phyloP scores from a whole-genome alignment of 2,888 invertebrate species.

The Agrochola circellaris region DNA sequence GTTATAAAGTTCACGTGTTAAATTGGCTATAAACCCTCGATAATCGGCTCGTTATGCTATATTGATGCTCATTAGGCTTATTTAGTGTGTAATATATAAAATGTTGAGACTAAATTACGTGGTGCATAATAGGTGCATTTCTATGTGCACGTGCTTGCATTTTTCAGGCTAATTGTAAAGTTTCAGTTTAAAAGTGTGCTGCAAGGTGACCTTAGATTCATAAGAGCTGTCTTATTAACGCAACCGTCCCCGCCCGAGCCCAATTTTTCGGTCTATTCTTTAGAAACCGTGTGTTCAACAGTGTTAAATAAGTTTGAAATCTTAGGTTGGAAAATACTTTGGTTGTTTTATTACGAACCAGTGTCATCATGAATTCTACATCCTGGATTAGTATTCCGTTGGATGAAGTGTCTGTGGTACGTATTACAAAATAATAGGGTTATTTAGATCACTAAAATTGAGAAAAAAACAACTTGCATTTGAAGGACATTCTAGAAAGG shows the following conservation, averaged over 20 bases:
- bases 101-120: conserved; percentile 67
- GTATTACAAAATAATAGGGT: conserved; percentile 68
- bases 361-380: conserved; percentile 73
- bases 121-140: conserved; percentile 83
- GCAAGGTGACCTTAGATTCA: conserved; percentile 63
- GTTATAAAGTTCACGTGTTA: conserved; percentile 81
- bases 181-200: conserved; percentile 74
- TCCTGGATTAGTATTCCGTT: conserved; percentile 72
- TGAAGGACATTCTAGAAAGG: conserved; percentile 74
- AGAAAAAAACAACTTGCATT: conserved; percentile 64
- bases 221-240: conserved; percentile 60
- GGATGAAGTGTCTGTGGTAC: conserved; percentile 88
- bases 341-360: conserved; percentile 79
- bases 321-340: conserved; percentile 80
- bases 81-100: conserved; percentile 55
- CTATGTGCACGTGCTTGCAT: conserved; percentile 88
- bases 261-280: conserved; percentile 62
- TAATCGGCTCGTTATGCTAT: conserved; percentile 61
- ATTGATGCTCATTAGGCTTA: conserved; percentile 44
- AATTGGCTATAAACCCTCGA: conserved; percentile 62
- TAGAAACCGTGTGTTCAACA: conserved; percentile 76
- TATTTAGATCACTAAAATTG: conserved; percentile 30
- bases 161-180: conserved; percentile 85
- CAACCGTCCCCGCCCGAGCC: conserved; percentile 49
- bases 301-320: conserved; percentile 75